Base-by-base conservation (phyloP, 2,113 vertebrate genomes). In the Mesembrinibis cayennensis region DNA sequence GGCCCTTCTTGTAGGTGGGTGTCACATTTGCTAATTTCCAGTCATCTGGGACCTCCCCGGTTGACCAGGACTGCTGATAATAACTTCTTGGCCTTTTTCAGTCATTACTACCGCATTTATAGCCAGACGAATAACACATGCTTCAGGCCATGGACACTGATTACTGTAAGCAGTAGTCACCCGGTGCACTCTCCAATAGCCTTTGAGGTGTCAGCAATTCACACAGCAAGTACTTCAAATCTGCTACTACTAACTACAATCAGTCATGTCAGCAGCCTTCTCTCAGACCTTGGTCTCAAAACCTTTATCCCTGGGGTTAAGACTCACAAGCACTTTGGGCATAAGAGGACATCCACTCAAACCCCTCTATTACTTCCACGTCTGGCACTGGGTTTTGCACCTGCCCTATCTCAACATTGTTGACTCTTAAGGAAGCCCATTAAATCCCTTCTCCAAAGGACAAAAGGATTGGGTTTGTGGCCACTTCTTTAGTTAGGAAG, bases 361-460 rank as follows among this genome's bases (percentile, higher is more conserved):
- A 50, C 8, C 4, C 20, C 20, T 89, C 36, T 47, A 4, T 52
- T 79, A 11, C 27, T 52, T 65, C 10, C 18, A 61, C 11, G 4
- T 30, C 18, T 72, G 12, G 19, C 26, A 59, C 12, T 1, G 4
- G 3, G 11, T 63, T 81, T 83, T 81, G 29, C 13, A 62, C 13
- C 4, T 52, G 19, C 25, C 4, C 5, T 45, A 0, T 82, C 12
- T 40, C 2, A 0, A 50, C 10, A 6, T 12, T 27, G 4, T 40
- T 72, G 18, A 19, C 11, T 17, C 25, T 49, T 29, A 26, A 8
- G 7, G 13, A 84, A 87, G 5, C 21, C 15, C 22, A 23, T 53
- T 22, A 82, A 58, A 69, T 71, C 18, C 10, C 7, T 65, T 62
- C 11, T 76, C 7, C 13, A 71, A 59, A 82, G 13, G 25, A 72